Evolutionary conservation across 2,888 invertebrate genomes (phyloP).

Genomic region (Hypolimnas misippus): DNA sequence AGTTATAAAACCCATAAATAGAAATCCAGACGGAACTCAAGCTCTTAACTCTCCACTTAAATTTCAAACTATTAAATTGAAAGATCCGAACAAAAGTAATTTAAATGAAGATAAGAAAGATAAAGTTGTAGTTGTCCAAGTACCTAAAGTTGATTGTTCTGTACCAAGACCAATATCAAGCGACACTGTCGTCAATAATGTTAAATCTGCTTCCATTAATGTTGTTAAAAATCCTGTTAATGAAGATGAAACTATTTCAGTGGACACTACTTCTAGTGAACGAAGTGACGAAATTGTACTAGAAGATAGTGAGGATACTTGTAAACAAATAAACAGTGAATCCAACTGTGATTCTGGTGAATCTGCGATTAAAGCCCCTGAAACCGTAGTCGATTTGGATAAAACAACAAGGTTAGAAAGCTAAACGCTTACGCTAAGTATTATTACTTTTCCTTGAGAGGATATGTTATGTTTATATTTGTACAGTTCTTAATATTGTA

Average conservation of each 20-base stretch:
- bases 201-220: constrained; percentile 88
- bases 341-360: constrained; percentile 3
- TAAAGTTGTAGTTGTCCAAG: constrained; percentile 72
- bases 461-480: constrained; percentile 24
- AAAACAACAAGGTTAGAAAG: constrained; percentile 19
- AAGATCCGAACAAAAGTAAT: constrained; percentile 63
- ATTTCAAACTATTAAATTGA: constrained; percentile 89
- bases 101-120: constrained; percentile 62
- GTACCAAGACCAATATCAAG: constrained; percentile 50
- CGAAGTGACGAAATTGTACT: constrained; percentile 16
- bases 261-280: constrained; percentile 6
- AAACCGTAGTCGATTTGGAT: constrained; percentile 13
- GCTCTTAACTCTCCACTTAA: constrained; percentile 61
- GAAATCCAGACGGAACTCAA: constrained; percentile 63
- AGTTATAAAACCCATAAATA: constrained; percentile 75
- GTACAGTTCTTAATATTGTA: constrained; percentile 34
- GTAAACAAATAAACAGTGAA: neutral
- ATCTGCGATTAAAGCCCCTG: constrained; percentile 12
- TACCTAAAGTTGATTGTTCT: constrained; percentile 68
- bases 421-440: constrained; percentile 23
- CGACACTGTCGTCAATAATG: constrained; percentile 35
- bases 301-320: constrained; percentile 10
- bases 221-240: constrained; percentile 15
- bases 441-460: constrained; percentile 29
- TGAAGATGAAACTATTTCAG: constrained; percentile 20